Conservation (phyloP, 2,113 vertebrate species). For the Entomyzon cyanotis region DNA sequence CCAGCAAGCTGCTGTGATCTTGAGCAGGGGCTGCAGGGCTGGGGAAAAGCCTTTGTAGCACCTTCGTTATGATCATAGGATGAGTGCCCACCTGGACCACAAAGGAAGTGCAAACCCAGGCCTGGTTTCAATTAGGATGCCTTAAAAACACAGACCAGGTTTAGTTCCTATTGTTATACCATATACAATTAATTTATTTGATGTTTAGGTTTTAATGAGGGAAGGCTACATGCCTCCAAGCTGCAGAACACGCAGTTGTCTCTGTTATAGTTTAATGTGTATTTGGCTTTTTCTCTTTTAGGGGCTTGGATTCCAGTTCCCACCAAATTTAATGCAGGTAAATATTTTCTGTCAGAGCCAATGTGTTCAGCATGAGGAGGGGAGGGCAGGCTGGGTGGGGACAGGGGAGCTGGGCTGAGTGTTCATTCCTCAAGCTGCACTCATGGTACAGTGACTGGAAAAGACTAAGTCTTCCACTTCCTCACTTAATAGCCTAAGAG, state of each 20-base stretch:
- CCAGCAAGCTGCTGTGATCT: slow-evolving; percentile 42
- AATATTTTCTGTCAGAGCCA: not conserved
- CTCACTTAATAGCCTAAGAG: not conserved
- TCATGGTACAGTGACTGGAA: not conserved
- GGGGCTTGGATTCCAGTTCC: slow-evolving; percentile 1
- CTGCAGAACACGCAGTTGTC: not conserved
- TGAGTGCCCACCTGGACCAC: slow-evolving; percentile 59
- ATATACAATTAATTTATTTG: slow-evolving; percentile 17
- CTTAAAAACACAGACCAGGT: slow-evolving; percentile 20
- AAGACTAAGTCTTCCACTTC: slow-evolving; percentile 11
- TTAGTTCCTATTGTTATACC: slow-evolving; percentile 40
- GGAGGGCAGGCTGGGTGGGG: not conserved
- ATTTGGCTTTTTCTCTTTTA: not conserved
- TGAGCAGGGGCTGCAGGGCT: slow-evolving; percentile 46
- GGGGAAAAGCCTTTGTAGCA: slow-evolving; percentile 49
- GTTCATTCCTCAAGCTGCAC: not conserved
- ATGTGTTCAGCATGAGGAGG: not conserved
- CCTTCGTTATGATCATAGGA: slow-evolving; percentile 35
- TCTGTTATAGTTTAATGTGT: not conserved
- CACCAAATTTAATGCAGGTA: not conserved
- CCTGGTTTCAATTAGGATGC: slow-evolving; percentile 67
- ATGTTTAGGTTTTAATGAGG: slow-evolving; percentile 12
- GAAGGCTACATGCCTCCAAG: not conserved
- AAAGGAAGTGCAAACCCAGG: slow-evolving; percentile 31
- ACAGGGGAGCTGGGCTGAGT: not conserved